A percentile compares a stretch with the other conserved stretches of the same genome.
Conservation (phyloP, 2,113 vertebrate species). For the Orcinus orca region DNA sequence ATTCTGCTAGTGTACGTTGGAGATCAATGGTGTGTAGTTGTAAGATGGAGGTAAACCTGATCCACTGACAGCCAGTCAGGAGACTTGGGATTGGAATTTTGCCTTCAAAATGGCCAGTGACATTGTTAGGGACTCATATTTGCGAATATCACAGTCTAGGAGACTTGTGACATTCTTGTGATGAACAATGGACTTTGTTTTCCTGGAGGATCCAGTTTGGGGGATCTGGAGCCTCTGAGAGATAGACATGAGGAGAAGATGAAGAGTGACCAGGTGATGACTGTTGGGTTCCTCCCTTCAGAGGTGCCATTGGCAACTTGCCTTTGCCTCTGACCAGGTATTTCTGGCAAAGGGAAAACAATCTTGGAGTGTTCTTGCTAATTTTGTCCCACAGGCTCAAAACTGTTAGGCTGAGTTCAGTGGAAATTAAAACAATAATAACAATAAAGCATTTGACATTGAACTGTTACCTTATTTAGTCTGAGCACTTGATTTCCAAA, state of each 20-base stretch:
- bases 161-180: background rate
- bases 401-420: background rate
- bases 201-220: background rate
- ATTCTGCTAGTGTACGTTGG: background rate
- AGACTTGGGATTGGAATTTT: background rate
- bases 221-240: background rate
- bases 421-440: background rate
- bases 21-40: background rate
- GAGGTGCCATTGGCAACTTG: background rate
- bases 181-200: background rate
- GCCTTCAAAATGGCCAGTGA: background rate
- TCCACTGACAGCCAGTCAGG: background rate
- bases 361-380: background rate
- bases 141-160: background rate
- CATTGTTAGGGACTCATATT: background rate
- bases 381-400: background rate
- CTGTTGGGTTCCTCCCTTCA: accelerated
- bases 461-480: background rate
- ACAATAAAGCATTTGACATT: conserved; percentile 3
- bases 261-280: background rate
- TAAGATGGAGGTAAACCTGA: background rate
- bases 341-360: background rate
- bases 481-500: background rate
- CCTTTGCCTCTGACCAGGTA: background rate
- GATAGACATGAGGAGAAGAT: background rate